phyloP scores from a whole-genome alignment of 35 echinoderm and acorn worm genomes.

The Apostichopus californicus region DNA sequence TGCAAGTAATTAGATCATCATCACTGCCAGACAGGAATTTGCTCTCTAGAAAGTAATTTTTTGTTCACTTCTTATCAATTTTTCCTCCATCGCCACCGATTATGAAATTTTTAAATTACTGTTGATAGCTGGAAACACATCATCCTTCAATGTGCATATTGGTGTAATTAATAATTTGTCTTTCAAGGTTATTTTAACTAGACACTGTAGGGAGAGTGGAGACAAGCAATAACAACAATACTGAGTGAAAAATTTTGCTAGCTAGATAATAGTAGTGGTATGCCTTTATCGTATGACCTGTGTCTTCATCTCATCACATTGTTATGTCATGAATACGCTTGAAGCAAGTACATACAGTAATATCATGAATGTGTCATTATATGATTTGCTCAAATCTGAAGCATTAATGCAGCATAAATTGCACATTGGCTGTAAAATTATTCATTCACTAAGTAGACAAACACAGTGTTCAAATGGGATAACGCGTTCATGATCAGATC shows the following conservation, averaged over 20 bases:
- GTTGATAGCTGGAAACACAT: not conserved
- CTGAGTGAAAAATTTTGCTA: not conserved
- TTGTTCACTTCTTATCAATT: slow-evolving; percentile 27
- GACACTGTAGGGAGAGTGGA: not conserved
- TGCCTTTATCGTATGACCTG: not conserved
- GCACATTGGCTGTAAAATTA: too few species aligned
- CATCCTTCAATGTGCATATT: slow-evolving; percentile 25
- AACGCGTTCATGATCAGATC: too few species aligned
- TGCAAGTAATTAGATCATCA: slow-evolving; percentile 29
- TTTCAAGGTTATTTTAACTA: slow-evolving; percentile 11
- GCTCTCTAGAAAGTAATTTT: slow-evolving; percentile 9
- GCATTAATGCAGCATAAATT: too few species aligned
- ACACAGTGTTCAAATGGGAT: too few species aligned
- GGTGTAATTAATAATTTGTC: slow-evolving; percentile 48
- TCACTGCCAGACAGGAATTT: not conserved
- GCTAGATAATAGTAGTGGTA: not conserved
- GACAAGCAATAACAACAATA: not conserved
- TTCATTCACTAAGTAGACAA: too few species aligned
- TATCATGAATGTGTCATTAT: not conserved
- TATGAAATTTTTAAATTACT: not conserved
- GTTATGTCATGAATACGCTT: not conserved
- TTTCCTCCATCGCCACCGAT: not conserved
- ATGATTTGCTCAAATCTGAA: too few species aligned
- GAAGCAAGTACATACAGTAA: not conserved
- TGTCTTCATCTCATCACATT: not conserved